Percentiles rank a stretch among this genome's conserved stretches.
These are phyloP conservation scores for Desmodus rotundus DNA, from an alignment of 2,113 vertebrate genomes.

Conservation along the genomic window DNA sequence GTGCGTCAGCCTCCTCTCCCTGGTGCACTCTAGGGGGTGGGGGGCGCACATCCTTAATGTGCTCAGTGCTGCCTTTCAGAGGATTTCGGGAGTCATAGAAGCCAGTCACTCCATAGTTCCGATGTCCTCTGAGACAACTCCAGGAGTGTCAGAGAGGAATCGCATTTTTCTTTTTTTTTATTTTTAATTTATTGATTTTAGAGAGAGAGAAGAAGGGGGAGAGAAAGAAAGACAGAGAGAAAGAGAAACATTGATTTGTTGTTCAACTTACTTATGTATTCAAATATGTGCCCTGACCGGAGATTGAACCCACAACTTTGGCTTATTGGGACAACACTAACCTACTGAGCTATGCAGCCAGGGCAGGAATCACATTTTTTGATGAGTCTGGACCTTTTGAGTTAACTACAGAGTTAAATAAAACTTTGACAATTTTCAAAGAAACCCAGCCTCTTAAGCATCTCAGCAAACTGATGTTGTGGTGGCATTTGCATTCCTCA, in stretches of 20 bases:
- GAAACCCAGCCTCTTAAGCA: neutral
- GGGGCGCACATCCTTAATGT: neutral
- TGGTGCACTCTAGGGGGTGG: too few species aligned
- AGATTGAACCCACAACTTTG: too few species aligned
- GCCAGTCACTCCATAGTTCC: neutral
- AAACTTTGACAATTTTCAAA: neutral
- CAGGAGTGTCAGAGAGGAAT: neutral
- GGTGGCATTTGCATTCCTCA: neutral
- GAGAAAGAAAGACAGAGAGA: too few species aligned
- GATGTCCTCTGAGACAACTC: neutral
- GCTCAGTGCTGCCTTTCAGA: neutral
- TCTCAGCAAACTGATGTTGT: neutral
- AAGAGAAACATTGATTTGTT: too few species aligned
- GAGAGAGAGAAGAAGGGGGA: too few species aligned
- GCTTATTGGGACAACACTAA: too few species aligned
- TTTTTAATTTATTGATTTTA: too few species aligned
- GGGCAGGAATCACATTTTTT: neutral
- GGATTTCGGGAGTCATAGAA: neutral
- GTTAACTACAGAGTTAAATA: constrained; percentile 16
- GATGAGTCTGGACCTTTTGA: neutral
- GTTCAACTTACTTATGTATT: too few species aligned
- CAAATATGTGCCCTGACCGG: too few species aligned
- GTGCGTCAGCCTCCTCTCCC: neutral
- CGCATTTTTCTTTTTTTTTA: neutral
- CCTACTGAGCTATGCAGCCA: neutral